Evolutionary conservation across 2,797 vertebrate species (phyloP), one percentile per base, ranked within the genome.

Genomic region (Stomatorhinus walkeri): DNA sequence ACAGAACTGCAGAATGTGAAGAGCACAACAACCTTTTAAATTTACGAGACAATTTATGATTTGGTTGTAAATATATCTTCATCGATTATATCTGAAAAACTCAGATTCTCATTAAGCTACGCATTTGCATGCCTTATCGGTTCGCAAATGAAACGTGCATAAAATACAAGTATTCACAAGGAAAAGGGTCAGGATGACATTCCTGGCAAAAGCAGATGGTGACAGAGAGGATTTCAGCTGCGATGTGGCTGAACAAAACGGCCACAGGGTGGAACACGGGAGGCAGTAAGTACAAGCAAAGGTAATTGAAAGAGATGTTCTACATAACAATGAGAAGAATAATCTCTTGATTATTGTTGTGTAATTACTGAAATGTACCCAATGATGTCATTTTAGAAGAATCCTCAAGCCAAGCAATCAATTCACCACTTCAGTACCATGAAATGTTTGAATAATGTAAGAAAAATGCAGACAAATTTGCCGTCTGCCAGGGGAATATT

Each of bases 361-460:
- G 28, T 32, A 36, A 79, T 79, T 43, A 16, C 72, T 79, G 72
- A 79, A 79, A 40, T 79, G 16, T 32, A 1, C 4, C 4, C 32
- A 76, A 2, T 76, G 24, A 76, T 43, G 28, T 43, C 28, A 43
- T 43, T 79, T 79, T 79, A 43, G 32, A 68, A 32, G 59, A 32
- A 32, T 19, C 68, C 14, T 40, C 9, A 43, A 36, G 36, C 72
- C 72, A 79, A 16, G 72, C 16, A 36, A 79, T 40, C 72, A 79
- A 43, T 79, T 79, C 16, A 79, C 40, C 32, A 36, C 32, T 36
- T 36, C 48, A 64, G 36, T 59, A 43, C 2, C 10, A 54, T 5
- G 36, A 87, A 61, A 54, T 28, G 40, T 87, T 89, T 88, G 83
- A 87, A n/a, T 54, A 24, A 24, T 61, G 59, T 24, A 64, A 64